Evolutionary conservation across 2,888 invertebrate species (phyloP), one percentile per base, ranked within the genome.

Genomic region (Catocala fraxini): DNA sequence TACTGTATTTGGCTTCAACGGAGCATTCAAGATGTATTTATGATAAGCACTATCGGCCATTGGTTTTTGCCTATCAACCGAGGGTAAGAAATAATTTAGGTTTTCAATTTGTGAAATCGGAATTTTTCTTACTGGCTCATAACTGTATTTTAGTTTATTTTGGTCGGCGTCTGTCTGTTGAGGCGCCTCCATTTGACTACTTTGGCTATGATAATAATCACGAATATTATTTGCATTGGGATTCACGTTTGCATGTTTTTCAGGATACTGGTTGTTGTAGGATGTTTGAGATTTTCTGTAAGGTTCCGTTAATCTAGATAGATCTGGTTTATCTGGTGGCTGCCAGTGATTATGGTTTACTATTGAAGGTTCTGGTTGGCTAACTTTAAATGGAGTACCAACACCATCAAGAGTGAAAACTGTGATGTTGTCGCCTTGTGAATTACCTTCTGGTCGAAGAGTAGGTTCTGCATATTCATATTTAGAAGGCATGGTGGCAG

Each of bases 31-130:
- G 35, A 39, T 9, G 11, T 43, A 59, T 45, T 67, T 66, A 0
- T 42, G 5, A 51, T 58, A 63, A 15, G 39, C 5, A 11, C 46
- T 59, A 7, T 63, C 71, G 60, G 59, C 48, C 6, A 48, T n/a
- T 9, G 61, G 68, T 54, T 68, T 76, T 11, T 58, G 45, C 57
- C 81, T 83, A 39, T 85, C 80, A 52, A 76, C 75, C 39, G 71
- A 73, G 15, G 92, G 91, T 52, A 80, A 58, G 63, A 91, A 91
- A 56, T 80, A 86, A 63, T 83, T 80, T 15, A 84, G 73, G 59
- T 84, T 80, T 12, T 86, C 81, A 42, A 81, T 39, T 70, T 85
- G 76, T 34, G 85, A 82, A 9, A 82, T 65, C 5, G 87, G 81
- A 12, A 83, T 56, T 75, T 86, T 89, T 55, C 68, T 79, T 6